Evolutionary conservation across 2,113 vertebrate genomes (phyloP), one percentile per base, ranked within the genome.

Genomic region (Speoplatyrhinus poulsoni): DNA sequence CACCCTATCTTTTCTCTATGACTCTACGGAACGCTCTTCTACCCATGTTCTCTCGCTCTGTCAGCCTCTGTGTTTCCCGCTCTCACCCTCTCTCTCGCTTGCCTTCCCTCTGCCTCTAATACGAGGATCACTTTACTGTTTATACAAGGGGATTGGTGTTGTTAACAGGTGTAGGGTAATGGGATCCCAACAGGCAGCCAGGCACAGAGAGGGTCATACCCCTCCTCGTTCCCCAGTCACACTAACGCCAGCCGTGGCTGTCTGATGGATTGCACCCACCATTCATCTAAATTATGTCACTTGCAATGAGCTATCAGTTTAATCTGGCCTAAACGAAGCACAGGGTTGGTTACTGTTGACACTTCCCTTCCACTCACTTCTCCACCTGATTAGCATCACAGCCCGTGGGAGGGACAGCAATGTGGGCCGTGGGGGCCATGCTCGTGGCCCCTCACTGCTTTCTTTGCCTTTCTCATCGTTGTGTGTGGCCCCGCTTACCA

Each of bases 271-370:
- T 90, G 88, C 89, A 86, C 90, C 72, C 90, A 84, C 93, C 92
- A 95, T 95, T 91, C 93, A 92, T 95, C 94, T 95, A 93, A 92
- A 95, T 95, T 92, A 94, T 93, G 93, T 93, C 93, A 88, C 89
- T 15, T 88, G 88, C 90, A 91, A 90, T 92, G 85, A 94, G 88
- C 89, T 71, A 89, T 91, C 90, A 86, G 89, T 90, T 90, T 64
- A 89, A 64, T 90, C 90, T 87, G 89, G 83, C 90, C 92, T 79
- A 87, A 89, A 94, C 67, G 82, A 92, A 66, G 90, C 88, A 82
- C 87, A 59, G 79, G 85, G 88, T 81, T 90, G 90, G 92, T 91
- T 85, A 90, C 90, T 71, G 89, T 89, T 85, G 92, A 89, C 92
- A 88, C 89, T 88, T 88, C 88, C 87, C 90, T 82, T 76, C 73